Evolutionary conservation across 2,888 invertebrate genomes (phyloP).

Genomic region (Heliconius sara): DNA sequence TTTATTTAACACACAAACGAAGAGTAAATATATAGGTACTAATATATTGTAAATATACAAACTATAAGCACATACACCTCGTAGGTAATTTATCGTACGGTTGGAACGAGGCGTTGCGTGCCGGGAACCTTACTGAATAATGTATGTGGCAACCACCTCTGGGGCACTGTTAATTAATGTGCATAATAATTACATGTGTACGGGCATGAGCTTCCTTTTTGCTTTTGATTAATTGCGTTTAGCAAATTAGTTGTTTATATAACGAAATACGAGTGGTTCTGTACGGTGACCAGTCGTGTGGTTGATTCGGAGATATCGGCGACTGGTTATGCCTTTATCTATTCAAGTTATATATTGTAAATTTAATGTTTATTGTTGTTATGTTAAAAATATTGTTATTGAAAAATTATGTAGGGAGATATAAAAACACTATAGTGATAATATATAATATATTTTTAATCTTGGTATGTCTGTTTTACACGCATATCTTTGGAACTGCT

Average conservation of each 20-base stretch:
- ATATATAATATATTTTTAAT: background rate
- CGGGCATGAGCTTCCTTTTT: slow-evolving; percentile 81
- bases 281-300: slow-evolving; percentile 20
- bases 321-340: background rate
- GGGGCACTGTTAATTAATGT: slow-evolving; percentile 78
- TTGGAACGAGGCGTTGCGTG: slow-evolving; percentile 65
- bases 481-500: background rate
- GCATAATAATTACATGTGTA: slow-evolving; percentile 82
- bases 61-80: slow-evolving; percentile 10
- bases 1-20: slow-evolving; percentile 8
- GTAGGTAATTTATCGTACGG: slow-evolving; percentile 46
- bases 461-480: background rate
- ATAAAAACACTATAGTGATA: background rate
- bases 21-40: slow-evolving; percentile 13
- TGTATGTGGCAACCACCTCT: slow-evolving; percentile 68
- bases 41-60: slow-evolving; percentile 22
- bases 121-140: slow-evolving; percentile 68
- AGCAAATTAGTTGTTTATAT: slow-evolving; percentile 73
- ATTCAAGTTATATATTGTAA: too few relatives aligned
- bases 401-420: background rate
- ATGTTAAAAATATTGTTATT: background rate
- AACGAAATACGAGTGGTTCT: slow-evolving; percentile 53
- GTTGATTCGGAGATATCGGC: background rate
- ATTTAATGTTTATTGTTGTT: too few relatives aligned
- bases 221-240: slow-evolving; percentile 78